A percentile compares a stretch with the other conserved stretches of the same genome.
phyloP scores from a whole-genome alignment of 2,113 vertebrate species.

The Cygnus atratus region DNA sequence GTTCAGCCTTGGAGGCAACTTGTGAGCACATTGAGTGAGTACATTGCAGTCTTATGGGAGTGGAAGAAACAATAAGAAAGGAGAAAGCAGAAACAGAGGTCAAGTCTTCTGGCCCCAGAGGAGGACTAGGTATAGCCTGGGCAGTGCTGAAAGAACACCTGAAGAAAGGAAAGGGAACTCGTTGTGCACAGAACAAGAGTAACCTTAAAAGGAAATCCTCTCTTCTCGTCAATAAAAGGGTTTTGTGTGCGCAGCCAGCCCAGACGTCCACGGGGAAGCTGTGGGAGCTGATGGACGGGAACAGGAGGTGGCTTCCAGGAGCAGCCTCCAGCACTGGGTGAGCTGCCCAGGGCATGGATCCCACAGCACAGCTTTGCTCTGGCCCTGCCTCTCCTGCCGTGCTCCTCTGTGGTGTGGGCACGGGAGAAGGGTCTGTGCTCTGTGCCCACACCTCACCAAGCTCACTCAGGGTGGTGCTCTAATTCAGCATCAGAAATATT shows the following conservation, averaged over 20 bases:
- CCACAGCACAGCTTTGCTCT: too few species aligned
- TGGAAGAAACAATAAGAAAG: neutral
- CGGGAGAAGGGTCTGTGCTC: neutral
- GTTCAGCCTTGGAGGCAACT: neutral
- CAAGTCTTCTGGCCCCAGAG: neutral
- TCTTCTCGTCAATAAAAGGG: neutral
- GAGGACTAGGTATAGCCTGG: neutral
- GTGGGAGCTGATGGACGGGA: neutral
- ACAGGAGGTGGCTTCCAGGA: neutral
- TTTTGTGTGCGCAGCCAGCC: neutral
- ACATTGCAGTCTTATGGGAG: neutral
- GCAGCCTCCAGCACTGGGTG: neutral
- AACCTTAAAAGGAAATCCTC: neutral
- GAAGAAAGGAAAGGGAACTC: neutral
- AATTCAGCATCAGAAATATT: fast-evolving
- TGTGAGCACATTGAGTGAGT: neutral
- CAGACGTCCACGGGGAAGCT: neutral
- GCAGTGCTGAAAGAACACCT: neutral
- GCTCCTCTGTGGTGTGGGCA: neutral
- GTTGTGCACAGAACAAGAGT: neutral
- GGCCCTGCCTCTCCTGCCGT: fast-evolving
- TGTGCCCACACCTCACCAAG: neutral
- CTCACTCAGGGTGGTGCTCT: neutral
- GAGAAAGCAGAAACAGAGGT: neutral
- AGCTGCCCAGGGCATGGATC: fast-evolving